Base-by-base conservation (phyloP, 2,797 vertebrate genomes). In the Tolypeutes matacus region DNA sequence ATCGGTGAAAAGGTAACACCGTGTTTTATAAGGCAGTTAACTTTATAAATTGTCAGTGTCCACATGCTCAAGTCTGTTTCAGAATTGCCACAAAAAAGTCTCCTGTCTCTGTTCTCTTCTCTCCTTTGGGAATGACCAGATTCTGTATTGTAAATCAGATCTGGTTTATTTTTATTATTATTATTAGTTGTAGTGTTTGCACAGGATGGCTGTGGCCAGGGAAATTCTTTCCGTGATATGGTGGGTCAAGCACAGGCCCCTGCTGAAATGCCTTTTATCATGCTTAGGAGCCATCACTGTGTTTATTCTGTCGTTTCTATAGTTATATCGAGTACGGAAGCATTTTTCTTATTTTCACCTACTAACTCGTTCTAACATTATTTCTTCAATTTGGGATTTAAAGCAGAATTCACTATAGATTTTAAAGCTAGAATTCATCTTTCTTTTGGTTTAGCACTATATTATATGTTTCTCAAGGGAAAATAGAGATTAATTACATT, bases 391-490 rank as follows among this genome's bases (percentile, higher is more conserved):
- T 49, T 58, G 27, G 49, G 27, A 17, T 9, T 69, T 42, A 27
- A 20, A 31, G 13, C 20, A 5, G 7, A 23, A 6, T 27, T 42
- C 1, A 0, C 27, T 51, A 7, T 4, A 1, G 15, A 23, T 23
- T 87, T 64, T 62, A 20, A 83, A 39, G 80, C 12, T 5, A 3
- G 25, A 31, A 10, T 21, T 51, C 18, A 5, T 25, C 81, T 87
- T 34, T 15, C 51, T 78, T 18, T 76, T 5, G 25, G 27, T 25
- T 31, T 64, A 7, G 31, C 20, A 1, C 49, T 39, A 39, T 39
- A 39, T 39, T 15, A 0, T 18, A 2, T n/a, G 15, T 51, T 67
- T 78, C 77, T n/a, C 36, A 58, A 75, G 58, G 42, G 49, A 49
- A 53, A 39, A 13, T 15, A 60, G 62, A 42, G 73, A 27, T 49